Evolutionary conservation across 2,113 vertebrate genomes (phyloP).

Genomic region (Tringa solitaria): DNA sequence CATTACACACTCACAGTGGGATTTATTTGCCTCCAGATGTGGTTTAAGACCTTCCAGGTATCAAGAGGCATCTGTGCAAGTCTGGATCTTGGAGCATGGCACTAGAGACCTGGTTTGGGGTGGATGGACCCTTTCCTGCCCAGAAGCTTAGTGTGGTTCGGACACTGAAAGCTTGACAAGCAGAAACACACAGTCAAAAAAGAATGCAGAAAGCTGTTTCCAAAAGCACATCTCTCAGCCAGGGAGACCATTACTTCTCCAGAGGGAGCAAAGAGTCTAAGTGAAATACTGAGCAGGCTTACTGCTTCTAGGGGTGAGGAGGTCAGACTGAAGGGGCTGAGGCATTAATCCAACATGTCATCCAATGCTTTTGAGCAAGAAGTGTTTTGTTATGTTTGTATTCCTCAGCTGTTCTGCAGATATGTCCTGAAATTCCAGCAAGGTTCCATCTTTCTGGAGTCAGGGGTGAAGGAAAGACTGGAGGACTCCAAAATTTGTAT

Average conservation of each 20-base stretch:
- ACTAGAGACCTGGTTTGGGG: not conserved
- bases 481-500: not conserved
- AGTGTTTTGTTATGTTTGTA: not conserved
- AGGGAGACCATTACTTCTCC: not conserved
- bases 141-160: not conserved
- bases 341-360: not conserved
- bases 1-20: not conserved
- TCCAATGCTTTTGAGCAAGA: not conserved
- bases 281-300: not conserved
- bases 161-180: not conserved
- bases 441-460: not conserved
- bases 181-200: not conserved
- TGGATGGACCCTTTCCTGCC: not conserved
- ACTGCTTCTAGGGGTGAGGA: not conserved
- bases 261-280: not conserved
- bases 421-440: not conserved
- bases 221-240: not conserved
- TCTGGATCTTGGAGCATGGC: not conserved
- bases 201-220: not conserved
- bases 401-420: not conserved
- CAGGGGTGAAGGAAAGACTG: not conserved
- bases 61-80: not conserved
- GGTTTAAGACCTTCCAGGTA: not conserved
- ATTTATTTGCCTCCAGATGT: not conserved
- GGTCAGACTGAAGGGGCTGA: not conserved